A percentile compares a stretch with the other conserved stretches of the same genome.
Conservation (phyloP, 2,797 vertebrate genomes). For the Alca torda region DNA sequence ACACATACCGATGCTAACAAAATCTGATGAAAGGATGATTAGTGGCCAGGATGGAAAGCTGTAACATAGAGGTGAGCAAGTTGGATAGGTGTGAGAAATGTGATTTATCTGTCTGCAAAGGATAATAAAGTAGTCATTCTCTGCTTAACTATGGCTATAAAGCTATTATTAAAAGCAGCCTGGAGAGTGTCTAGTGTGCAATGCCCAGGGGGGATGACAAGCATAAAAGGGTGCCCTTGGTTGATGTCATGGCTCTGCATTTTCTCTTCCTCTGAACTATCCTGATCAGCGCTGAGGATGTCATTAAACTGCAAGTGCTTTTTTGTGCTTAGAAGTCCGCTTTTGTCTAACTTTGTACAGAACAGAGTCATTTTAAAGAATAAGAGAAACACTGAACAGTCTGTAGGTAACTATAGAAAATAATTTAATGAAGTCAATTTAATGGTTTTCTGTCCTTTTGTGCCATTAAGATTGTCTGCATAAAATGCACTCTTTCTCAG, state of each 20-base stretch:
- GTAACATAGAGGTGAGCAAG: not conserved
- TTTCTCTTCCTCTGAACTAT: not conserved
- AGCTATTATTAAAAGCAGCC: not conserved
- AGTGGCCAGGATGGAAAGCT: not conserved
- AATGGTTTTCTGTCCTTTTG: not conserved
- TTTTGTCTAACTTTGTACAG: not conserved
- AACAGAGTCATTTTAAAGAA: not conserved
- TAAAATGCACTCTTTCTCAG: not conserved
- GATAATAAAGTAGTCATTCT: not conserved
- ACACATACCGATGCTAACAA: rapidly evolving
- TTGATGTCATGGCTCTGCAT: not conserved
- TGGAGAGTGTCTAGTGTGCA: not conserved
- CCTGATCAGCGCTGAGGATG: not conserved
- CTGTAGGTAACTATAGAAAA: not conserved
- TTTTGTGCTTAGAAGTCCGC: not conserved
- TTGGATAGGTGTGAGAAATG: not conserved
- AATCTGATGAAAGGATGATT: not conserved
- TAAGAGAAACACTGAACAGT: not conserved
- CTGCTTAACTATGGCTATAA: not conserved
- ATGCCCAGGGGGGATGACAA: not conserved
- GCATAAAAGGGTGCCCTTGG: not conserved
- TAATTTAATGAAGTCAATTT: not conserved
- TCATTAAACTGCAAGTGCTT: not conserved
- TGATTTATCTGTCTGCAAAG: constrained; percentile 2
- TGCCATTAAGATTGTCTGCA: not conserved